These are phyloP conservation scores for Drosophila limbata DNA, from an alignment of 2,888 invertebrate species.

Conservation along the genomic window DNA sequence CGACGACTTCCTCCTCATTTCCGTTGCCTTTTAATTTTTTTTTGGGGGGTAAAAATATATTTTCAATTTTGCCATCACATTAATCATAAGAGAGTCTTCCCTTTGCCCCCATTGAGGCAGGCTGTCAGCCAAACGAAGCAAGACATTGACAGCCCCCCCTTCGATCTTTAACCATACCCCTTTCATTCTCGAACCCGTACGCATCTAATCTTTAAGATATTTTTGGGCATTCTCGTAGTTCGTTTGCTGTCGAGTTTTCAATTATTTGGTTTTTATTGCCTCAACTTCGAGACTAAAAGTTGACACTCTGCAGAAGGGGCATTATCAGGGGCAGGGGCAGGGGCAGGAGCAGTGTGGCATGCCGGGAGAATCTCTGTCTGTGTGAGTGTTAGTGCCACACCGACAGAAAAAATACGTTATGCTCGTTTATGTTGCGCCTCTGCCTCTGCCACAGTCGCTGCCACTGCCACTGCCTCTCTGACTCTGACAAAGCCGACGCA, in stretches of 20 bases:
- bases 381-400: constrained; percentile 59
- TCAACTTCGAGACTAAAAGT: constrained; percentile 74
- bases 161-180: constrained; percentile 57
- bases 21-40: constrained; percentile 46
- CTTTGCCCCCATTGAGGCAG: constrained; percentile 57
- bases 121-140: constrained; percentile 38
- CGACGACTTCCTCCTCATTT: constrained; percentile 78
- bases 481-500: constrained; percentile 28
- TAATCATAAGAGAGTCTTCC: constrained; percentile 68
- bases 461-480: constrained; percentile 34
- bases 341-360: constrained; percentile 16
- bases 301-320: constrained; percentile 64
- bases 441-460: constrained; percentile 20
- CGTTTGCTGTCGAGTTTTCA: constrained; percentile 63
- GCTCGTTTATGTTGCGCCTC: constrained; percentile 77
- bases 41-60: constrained; percentile 53
- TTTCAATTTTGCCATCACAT: constrained; percentile 79
- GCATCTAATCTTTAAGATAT: constrained; percentile 78
- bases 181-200: constrained; percentile 41
- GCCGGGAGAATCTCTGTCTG: constrained; percentile 24
- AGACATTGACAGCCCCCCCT: constrained; percentile 4
- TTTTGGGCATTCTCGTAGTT: constrained; percentile 60
- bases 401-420: constrained; percentile 80
- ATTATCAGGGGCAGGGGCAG: constrained; percentile 12
- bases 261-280: constrained; percentile 77